Evolutionary conservation across 1,140 invertebrate genomes (phyloP).

Genomic region (Sycophila sp.): DNA sequence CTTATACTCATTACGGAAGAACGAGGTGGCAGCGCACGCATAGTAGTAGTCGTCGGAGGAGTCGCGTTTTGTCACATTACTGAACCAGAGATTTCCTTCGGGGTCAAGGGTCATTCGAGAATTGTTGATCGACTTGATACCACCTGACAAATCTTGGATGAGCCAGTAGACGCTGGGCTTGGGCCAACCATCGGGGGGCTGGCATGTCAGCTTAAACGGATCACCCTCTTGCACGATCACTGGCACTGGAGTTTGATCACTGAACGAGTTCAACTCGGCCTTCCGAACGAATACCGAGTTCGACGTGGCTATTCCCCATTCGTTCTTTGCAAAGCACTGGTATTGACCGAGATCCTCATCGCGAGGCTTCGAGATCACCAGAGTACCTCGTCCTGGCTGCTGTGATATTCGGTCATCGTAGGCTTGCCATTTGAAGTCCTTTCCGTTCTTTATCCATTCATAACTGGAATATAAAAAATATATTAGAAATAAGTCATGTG

Average conservation of each 20-base stretch:
- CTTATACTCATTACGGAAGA: constrained; percentile 91
- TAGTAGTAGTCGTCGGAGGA: constrained; percentile 85
- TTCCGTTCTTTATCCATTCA: constrained; percentile 96
- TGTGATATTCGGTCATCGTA: constrained; percentile 94
- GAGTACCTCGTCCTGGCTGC: constrained; percentile 89
- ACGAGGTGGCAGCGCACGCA: constrained; percentile 87
- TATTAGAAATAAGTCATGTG: too few species aligned
- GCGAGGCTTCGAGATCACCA: constrained; percentile 87
- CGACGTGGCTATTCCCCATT: constrained; percentile 92
- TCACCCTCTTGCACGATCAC: constrained; percentile 83
- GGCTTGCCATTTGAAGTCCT: constrained; percentile 87
- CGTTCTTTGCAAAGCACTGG: constrained; percentile 96
- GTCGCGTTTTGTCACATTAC: constrained; percentile 89
- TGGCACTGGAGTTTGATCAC: constrained; percentile 75
- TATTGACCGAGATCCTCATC: constrained; percentile 96
- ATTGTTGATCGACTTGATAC: constrained; percentile 89
- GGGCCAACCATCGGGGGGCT: constrained; percentile 93
- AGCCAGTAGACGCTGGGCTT: constrained; percentile 95
- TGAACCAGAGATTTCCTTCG: constrained; percentile 93
- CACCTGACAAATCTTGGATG: constrained; percentile 80
- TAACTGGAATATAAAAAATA: constrained; percentile 72
- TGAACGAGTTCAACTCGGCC: constrained; percentile 92
- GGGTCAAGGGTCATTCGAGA: constrained; percentile 93
- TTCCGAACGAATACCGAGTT: constrained; percentile 95
- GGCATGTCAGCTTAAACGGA: constrained; percentile 86